A percentile compares a stretch with the other conserved stretches of the same genome.
Evolutionary conservation across 92 coral and sea anemone species (phyloP).

Genomic region (Epizoanthus scotinus): DNA sequence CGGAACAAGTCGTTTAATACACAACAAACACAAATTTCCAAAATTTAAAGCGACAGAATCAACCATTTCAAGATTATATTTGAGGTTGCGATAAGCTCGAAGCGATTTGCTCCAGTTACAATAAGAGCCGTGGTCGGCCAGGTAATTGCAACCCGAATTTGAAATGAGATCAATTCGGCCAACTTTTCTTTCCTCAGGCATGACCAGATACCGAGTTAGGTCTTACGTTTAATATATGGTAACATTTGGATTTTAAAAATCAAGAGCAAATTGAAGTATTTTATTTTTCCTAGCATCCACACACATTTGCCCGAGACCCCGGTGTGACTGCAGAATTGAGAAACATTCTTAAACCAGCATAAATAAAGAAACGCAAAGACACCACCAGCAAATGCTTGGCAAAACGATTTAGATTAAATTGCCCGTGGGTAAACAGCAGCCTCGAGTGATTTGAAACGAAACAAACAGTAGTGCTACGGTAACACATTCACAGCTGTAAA

Average conservation of each 20-base stretch:
- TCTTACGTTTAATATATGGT: not conserved
- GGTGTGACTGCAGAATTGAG: slow-evolving; percentile 7
- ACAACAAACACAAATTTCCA: not conserved
- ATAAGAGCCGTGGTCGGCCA: not conserved
- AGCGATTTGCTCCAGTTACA: slow-evolving; percentile 7
- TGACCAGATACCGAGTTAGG: too few species aligned
- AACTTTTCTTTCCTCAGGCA: not conserved
- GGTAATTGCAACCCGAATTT: slow-evolving; percentile 27
- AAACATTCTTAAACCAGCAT: slow-evolving; percentile 1
- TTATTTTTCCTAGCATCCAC: too few species aligned
- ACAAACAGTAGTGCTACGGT: not conserved
- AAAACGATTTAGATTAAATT: slow-evolving; percentile 18
- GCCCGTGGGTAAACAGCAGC: slow-evolving; percentile 24
- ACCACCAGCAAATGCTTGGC: slow-evolving; percentile 1
- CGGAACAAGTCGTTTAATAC: not conserved
- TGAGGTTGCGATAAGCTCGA: too few species aligned
- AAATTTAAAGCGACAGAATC: slow-evolving; percentile 18
- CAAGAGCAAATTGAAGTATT: not conserved
- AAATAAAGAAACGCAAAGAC: not conserved
- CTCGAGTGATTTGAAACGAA: slow-evolving; percentile 1
- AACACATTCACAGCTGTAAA: not conserved
- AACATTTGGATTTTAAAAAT: slow-evolving; percentile 23
- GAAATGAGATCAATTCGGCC: slow-evolving; percentile 32
- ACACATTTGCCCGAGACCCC: slow-evolving; percentile 14
- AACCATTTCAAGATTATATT: not conserved